Evolutionary conservation across 2,888 invertebrate species (phyloP).

Genomic region (Chloromyia formosa): DNA sequence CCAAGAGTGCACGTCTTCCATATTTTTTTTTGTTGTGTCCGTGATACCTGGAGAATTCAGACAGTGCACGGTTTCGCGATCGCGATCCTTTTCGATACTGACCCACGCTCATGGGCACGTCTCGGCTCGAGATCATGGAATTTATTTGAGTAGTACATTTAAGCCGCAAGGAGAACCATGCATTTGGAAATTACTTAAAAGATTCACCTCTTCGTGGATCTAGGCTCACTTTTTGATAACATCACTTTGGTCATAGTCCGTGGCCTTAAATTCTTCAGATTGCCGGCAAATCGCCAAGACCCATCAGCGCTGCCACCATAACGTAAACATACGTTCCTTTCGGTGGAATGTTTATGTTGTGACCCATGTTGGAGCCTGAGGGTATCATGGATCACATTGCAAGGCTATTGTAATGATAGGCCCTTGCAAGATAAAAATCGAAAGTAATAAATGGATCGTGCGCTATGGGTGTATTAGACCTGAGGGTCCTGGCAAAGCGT

Average conservation of each 20-base stretch:
- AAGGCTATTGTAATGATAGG: slow-evolving; percentile 20
- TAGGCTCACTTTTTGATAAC: slow-evolving; percentile 13
- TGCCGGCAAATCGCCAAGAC: slow-evolving; percentile 32
- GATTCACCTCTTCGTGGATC: neutral
- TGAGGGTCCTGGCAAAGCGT: slow-evolving; percentile 5
- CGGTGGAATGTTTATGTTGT: slow-evolving; percentile 11
- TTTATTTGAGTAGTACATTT: slow-evolving; percentile 11
- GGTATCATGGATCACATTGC: neutral
- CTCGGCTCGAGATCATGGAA: slow-evolving; percentile 15
- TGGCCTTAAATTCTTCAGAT: slow-evolving; percentile 26
- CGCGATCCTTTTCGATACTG: slow-evolving; percentile 28
- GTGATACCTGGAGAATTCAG: slow-evolving; percentile 20
- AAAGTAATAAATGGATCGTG: slow-evolving; percentile 49
- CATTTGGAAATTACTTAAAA: slow-evolving; percentile 32
- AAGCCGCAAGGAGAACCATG: slow-evolving; percentile 1
- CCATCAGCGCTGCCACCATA: slow-evolving; percentile 28
- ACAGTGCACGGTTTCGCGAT: slow-evolving; percentile 9
- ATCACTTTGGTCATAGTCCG: slow-evolving; percentile 23
- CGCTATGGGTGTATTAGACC: slow-evolving; percentile 47
- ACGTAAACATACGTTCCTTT: slow-evolving; percentile 42
- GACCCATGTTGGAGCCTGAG: neutral
- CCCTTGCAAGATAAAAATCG: slow-evolving; percentile 37
- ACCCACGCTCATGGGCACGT: slow-evolving; percentile 11
- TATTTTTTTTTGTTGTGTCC: slow-evolving; percentile 29
- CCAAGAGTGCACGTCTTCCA: slow-evolving; percentile 26